Evolutionary conservation across 2,888 invertebrate species (phyloP), one percentile per base, ranked within the genome.

Genomic region (Tetropium fuscum): DNA sequence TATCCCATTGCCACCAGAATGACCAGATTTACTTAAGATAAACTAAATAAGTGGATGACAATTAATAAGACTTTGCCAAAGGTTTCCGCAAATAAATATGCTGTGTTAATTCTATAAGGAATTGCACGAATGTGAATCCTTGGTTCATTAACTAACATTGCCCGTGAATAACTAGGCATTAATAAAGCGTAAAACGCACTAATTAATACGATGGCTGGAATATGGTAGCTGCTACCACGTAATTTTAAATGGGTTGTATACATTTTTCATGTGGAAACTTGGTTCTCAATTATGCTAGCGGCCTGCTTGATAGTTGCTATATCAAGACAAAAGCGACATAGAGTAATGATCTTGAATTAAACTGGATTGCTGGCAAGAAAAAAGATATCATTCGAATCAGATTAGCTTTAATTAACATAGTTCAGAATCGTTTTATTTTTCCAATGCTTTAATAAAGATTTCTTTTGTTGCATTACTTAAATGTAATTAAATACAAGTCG

Each of bases 391-490:
- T 69, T 70, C 63, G 62, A 66, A 74, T 74, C 74, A 70, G 72
- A 74, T 74, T 71, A 69, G 63, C 65, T 70, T 71, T 74, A 74
- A 74, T 74, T 73, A 74, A 74, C 72, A 70, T 72, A 68, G 71
- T 61, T 70, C 64, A 55, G 58, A 59, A 66, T 59, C 49, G 41
- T 60, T 64, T 63, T 51, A 56, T 61, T 64, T 36, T 51, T 41
- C 18, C 53, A 32, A 53, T 47, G 54, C 55, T 32, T 58, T 25
- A 44, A 60, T 38, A 57, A 25, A 49, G 47, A 15, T 38, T 54
- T 56, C 43, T 20, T 44, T 55, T 60, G 32, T 40, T 49, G 20
- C 3, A 20, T 10, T 30, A 43, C 48, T 53, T 19, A 27, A 43
- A 56, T 18, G 45, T 53, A 53, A 53, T 53, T 53, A 43, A 51